phyloP scores from a whole-genome alignment of 2,888 invertebrate species.

The Hartigia nigra region DNA sequence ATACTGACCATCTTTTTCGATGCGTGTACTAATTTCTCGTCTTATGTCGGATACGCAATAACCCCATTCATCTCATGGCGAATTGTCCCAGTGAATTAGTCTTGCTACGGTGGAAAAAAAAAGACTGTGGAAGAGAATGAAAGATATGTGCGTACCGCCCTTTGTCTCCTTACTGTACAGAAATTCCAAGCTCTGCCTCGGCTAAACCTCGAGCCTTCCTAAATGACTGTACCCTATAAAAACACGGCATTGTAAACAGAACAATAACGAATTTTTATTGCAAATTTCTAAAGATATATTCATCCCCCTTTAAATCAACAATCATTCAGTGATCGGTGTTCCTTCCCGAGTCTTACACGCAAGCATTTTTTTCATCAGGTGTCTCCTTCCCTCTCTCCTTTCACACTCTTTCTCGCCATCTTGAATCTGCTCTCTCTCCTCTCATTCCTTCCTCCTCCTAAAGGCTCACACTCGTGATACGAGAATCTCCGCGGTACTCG shows the following conservation, averaged over 20 bases:
- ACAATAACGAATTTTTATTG: neutral
- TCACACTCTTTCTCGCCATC: conserved; percentile 14
- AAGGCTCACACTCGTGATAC: conserved; percentile 3
- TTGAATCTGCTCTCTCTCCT: conserved; percentile 21
- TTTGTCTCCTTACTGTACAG: conserved; percentile 48
- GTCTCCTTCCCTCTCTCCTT: conserved; percentile 8
- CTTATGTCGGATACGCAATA: conserved; percentile 27
- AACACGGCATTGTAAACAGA: neutral
- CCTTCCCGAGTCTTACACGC: neutral
- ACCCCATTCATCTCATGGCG: conserved; percentile 23
- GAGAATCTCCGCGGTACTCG: conserved; percentile 29
- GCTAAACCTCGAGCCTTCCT: neutral
- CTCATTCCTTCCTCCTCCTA: conserved; percentile 20
- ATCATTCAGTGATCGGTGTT: neutral
- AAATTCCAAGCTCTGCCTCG: conserved; percentile 30
- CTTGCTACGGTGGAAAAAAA: conserved; percentile 32
- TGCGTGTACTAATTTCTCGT: neutral
- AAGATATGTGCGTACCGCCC: conserved; percentile 41
- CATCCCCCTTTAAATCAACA: neutral
- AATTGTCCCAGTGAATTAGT: conserved; percentile 55
- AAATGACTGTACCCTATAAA: neutral
- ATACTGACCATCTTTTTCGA: neutral
- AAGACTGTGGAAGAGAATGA: conserved; percentile 27
- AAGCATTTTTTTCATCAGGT: conserved; percentile 14
- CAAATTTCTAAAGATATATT: neutral